phyloP scores from a whole-genome alignment of 2,113 vertebrate genomes.

The Spea multiplicata region DNA sequence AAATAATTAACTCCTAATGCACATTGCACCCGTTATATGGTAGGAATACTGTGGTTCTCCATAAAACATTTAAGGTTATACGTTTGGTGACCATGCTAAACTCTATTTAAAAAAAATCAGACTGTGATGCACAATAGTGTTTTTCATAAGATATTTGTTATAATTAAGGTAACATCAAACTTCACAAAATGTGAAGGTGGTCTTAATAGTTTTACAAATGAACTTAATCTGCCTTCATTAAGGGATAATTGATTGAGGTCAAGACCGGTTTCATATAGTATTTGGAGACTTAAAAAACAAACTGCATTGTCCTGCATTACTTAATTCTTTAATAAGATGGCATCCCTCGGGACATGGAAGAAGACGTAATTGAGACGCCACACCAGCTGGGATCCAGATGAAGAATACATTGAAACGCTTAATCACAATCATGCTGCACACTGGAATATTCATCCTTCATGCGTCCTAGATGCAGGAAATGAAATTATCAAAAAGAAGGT shows the following conservation, averaged over 20 bases:
- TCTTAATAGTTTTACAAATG: constrained; percentile 26
- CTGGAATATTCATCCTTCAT: constrained; percentile 57
- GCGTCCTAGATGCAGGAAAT: constrained; percentile 62
- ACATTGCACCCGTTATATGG: too few species aligned
- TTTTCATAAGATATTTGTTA: too few species aligned
- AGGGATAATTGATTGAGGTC: constrained; percentile 49
- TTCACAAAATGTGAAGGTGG: neutral
- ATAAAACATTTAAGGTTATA: too few species aligned
- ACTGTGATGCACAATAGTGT: too few species aligned
- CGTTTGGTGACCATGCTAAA: too few species aligned
- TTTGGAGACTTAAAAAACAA: constrained; percentile 43
- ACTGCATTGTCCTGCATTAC: constrained; percentile 52
- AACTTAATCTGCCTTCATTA: constrained; percentile 48
- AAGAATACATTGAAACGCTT: constrained; percentile 62
- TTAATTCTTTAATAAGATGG: constrained; percentile 49
- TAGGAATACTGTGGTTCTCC: too few species aligned
- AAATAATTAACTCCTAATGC: too few species aligned
- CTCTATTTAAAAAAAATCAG: too few species aligned
- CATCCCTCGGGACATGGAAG: constrained; percentile 45
- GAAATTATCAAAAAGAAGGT: constrained; percentile 54
- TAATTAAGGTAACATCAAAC: too few species aligned
- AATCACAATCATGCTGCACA: constrained; percentile 60
- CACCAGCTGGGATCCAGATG: constrained; percentile 65
- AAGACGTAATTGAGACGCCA: constrained; percentile 55
- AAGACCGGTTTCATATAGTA: constrained; percentile 47